Percentiles rank a stretch among this genome's conserved stretches.
These are phyloP conservation scores for Sphaeramia orbicularis DNA, from an alignment of 2,797 vertebrate species.

Conservation along the genomic window DNA sequence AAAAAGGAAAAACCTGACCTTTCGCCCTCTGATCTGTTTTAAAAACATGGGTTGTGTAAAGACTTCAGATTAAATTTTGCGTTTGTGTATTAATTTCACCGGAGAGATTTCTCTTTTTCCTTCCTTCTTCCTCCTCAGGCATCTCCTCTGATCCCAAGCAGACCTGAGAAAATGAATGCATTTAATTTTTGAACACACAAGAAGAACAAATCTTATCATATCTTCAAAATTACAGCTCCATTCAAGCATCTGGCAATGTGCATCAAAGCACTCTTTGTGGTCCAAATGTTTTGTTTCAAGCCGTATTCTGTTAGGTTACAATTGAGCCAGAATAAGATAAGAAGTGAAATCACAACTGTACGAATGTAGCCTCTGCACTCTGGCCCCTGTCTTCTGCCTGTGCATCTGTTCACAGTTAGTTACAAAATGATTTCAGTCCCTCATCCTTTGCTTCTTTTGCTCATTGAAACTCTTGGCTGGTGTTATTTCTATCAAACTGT, in stretches of 20 bases:
- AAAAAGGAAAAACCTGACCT: constrained; percentile 14
- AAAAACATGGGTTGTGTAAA: constrained; percentile 21
- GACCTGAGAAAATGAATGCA: constrained; percentile 23
- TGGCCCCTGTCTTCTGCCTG: constrained; percentile 20
- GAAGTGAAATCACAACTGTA: constrained; percentile 36
- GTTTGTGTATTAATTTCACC: constrained; percentile 1
- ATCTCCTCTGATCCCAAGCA: constrained; percentile 37
- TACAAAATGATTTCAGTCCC: constrained; percentile 34
- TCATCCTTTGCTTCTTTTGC: neutral
- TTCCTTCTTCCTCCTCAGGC: neutral
- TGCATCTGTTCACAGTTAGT: constrained; percentile 62
- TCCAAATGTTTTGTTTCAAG: constrained; percentile 46
- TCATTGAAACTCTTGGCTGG: constrained; percentile 1
- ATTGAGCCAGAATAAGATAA: constrained; percentile 57
- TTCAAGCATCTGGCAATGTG: constrained; percentile 42
- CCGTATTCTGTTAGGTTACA: constrained; percentile 38
- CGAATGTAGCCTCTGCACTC: constrained; percentile 27
- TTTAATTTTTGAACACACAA: constrained; percentile 42
- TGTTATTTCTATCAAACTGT: constrained; percentile 3
- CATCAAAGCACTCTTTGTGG: constrained; percentile 34
- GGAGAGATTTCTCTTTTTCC: neutral
- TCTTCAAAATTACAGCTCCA: constrained; percentile 33
- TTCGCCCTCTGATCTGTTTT: constrained; percentile 7
- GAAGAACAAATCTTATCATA: constrained; percentile 31
- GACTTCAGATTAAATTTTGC: constrained; percentile 7